These are phyloP conservation scores for Beaufortia kweichowensis DNA, from an alignment of 2,113 vertebrate genomes.

Conservation along the genomic window DNA sequence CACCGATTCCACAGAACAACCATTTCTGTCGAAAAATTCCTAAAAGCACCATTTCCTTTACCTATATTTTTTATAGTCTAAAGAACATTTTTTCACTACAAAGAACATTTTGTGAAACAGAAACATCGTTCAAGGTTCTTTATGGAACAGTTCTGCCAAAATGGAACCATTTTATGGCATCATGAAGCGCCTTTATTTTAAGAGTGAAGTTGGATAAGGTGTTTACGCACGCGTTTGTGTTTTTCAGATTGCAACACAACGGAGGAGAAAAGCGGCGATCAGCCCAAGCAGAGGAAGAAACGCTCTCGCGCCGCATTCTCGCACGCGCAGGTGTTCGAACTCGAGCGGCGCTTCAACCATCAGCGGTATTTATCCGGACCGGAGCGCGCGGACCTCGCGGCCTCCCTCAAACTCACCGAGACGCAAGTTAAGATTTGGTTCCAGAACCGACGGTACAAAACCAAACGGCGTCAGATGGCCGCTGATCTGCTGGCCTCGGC, in stretches of 20 bases:
- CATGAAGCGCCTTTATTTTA: too few species aligned
- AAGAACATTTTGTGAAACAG: too few species aligned
- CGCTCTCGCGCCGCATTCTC: constrained; percentile 97
- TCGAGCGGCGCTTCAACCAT: constrained; percentile 98
- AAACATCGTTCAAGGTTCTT: too few species aligned
- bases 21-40: too few species aligned
- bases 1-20: too few species aligned
- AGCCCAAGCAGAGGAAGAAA: constrained; percentile 93
- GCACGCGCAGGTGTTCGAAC: constrained; percentile 97
- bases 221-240: not conserved
- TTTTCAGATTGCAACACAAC: constrained; percentile 68
- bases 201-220: not conserved
- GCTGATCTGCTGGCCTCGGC: constrained; percentile 91
- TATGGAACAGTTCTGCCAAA: too few species aligned
- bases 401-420: constrained; percentile 96
- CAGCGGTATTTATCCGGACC: constrained; percentile 97
- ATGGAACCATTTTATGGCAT: too few species aligned
- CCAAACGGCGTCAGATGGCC: constrained; percentile 95
- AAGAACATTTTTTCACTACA: too few species aligned
- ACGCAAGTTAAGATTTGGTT: constrained; percentile 99
- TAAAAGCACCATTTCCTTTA: too few species aligned
- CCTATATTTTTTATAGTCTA: too few species aligned
- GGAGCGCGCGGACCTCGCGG: constrained; percentile 93
- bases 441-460: constrained; percentile 99
- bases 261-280: constrained; percentile 72